phyloP scores from a whole-genome alignment of 30 jellyfish, hydroid and myxozoan genomes.

The Turritopsis dohrnii region DNA sequence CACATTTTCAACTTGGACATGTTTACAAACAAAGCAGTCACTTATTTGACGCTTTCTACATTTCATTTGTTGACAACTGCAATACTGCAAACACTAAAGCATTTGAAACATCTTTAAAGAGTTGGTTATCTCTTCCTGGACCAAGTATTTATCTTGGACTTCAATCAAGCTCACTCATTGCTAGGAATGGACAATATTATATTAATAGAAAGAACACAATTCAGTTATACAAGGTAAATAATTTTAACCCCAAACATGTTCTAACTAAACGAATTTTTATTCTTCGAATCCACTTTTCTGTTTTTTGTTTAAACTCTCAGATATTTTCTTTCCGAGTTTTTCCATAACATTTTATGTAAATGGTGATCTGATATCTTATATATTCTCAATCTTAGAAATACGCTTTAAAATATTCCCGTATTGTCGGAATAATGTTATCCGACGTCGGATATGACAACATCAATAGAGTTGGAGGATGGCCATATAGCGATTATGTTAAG shows the following conservation, averaged over 20 bases:
- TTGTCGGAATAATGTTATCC: slow-evolving; percentile 8
- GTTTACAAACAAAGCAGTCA: background rate
- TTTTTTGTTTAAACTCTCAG: background rate
- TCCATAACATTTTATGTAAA: background rate
- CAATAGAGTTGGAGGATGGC: background rate
- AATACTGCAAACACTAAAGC: background rate
- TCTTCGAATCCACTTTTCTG: too few relatives aligned
- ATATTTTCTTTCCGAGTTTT: background rate
- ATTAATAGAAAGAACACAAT: background rate
- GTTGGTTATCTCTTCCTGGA: slow-evolving; percentile 6
- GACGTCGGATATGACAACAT: slow-evolving; percentile 25
- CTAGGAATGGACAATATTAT: background rate
- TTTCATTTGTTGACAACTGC: slow-evolving; percentile 27
- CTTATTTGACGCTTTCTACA: slow-evolving; percentile 16
- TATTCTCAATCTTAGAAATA: background rate
- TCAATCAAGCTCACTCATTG: background rate
- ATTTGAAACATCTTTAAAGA: background rate
- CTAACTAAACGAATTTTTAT: too few relatives aligned
- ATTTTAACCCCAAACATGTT: too few relatives aligned
- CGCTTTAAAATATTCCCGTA: background rate
- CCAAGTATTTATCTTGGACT: slow-evolving; percentile 3
- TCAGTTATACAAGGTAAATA: background rate
- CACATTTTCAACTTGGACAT: slow-evolving; percentile 14
- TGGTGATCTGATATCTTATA: background rate
- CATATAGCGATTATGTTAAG: slow-evolving; percentile 16